Conservation (phyloP, 2,888 invertebrate species). For the Drosophila tanythrix region DNA sequence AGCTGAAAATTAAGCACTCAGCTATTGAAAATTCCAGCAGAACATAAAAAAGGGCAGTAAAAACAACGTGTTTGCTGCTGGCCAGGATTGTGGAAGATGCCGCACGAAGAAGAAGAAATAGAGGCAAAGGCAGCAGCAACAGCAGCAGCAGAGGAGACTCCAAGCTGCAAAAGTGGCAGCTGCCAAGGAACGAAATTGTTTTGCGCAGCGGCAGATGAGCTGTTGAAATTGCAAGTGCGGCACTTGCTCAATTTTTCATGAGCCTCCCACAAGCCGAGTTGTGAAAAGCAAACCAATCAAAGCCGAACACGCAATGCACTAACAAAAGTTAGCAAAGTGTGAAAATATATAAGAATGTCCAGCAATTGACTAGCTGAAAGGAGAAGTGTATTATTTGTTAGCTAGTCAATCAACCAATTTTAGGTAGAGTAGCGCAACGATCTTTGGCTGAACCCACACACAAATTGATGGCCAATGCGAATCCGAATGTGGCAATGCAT, state of each 20-base stretch:
- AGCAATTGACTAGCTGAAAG: neutral
- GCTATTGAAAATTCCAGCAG: conserved; percentile 38
- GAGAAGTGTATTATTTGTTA: neutral
- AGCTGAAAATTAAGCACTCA: conserved; percentile 51
- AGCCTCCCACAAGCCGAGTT: conserved; percentile 68
- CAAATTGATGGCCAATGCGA: conserved; percentile 35
- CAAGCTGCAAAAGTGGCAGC: conserved; percentile 39
- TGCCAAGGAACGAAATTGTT: conserved; percentile 62
- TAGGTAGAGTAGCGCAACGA: conserved; percentile 15
- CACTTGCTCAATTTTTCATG: conserved; percentile 78
- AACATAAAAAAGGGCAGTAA: conserved; percentile 18
- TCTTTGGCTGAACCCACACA: conserved; percentile 44
- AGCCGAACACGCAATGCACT: conserved; percentile 36
- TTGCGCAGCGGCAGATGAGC: conserved; percentile 76
- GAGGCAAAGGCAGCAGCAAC: neutral
- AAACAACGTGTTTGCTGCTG: conserved; percentile 16
- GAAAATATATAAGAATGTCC: neutral
- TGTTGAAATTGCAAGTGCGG: conserved; percentile 79
- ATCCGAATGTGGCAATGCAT: conserved; percentile 5
- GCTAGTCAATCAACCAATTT: neutral
- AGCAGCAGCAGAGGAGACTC: neutral
- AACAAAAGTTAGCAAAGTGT: neutral
- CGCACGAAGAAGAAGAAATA: neutral
- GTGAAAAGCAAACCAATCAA: neutral
- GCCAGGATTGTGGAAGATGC: conserved; percentile 33